Evolutionary conservation across 2,797 vertebrate genomes (phyloP).

Genomic region (Siniperca undulata): DNA sequence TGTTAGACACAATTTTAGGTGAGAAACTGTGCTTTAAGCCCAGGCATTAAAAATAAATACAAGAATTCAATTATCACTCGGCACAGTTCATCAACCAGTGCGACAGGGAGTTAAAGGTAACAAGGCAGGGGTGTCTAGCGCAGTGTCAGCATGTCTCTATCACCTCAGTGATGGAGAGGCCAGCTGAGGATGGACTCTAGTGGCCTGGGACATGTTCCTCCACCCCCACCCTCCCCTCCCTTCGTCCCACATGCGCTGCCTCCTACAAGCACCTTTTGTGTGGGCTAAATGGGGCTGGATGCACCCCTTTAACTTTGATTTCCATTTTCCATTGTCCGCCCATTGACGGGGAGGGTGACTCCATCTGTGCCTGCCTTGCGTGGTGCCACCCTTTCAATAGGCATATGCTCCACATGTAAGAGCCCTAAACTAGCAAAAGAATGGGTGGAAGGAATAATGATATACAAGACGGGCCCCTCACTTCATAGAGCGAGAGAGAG

Average conservation of each 20-base stretch:
- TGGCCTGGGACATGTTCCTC: conserved; percentile 91
- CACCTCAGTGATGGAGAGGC: conserved; percentile 83
- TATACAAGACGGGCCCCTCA: conserved; percentile 80
- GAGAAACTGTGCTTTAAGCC: conserved; percentile 44
- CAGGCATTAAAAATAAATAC: conserved; percentile 65
- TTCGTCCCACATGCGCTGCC: conserved; percentile 88
- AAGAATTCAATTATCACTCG: conserved; percentile 75
- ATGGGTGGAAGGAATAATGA: conserved; percentile 82
- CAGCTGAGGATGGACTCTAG: conserved; percentile 91
- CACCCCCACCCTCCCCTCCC: conserved; percentile 87
- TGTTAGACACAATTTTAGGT: conserved; percentile 56
- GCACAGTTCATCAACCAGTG: conserved; percentile 57
- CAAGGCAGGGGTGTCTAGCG: conserved; percentile 66
- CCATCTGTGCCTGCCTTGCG: conserved; percentile 93
- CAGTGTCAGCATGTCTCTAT: conserved; percentile 80
- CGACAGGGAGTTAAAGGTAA: conserved; percentile 59
- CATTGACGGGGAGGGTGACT: conserved; percentile 88
- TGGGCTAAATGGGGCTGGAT: conserved; percentile 87
- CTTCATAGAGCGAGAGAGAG: conserved; percentile 58
- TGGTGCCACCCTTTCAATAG: conserved; percentile 88
- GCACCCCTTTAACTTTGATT: conserved; percentile 90
- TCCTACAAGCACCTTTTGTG: conserved; percentile 95
- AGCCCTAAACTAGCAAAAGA: conserved; percentile 84
- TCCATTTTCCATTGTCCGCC: conserved; percentile 88
- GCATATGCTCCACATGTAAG: conserved; percentile 88